A percentile compares a stretch with the other conserved stretches of the same genome.
Evolutionary conservation across 2,888 invertebrate species (phyloP).

Genomic region (Poecilobothrus nobilitatus): DNA sequence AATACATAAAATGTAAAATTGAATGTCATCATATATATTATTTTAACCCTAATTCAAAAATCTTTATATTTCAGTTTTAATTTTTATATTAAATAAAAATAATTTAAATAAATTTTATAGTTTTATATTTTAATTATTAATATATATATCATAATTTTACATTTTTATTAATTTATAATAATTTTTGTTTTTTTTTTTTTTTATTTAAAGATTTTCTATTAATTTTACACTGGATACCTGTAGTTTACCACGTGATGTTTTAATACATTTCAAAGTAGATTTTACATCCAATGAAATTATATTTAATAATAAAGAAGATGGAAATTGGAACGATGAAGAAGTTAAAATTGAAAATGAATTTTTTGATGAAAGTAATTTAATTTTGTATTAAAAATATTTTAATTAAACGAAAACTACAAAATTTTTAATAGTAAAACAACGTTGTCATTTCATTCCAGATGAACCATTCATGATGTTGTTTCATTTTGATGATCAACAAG

Average conservation of each 20-base stretch:
- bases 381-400: background rate
- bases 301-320: background rate
- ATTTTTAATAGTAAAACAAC: slow-evolving; percentile 1
- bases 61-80: too few relatives aligned
- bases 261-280: slow-evolving; percentile 1
- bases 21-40: too few relatives aligned
- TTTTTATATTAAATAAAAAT: too few relatives aligned
- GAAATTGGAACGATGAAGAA: background rate
- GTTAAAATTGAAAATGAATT: background rate
- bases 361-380: background rate
- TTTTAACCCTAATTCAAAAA: too few relatives aligned
- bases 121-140: too few relatives aligned
- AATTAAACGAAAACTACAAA: background rate
- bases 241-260: slow-evolving; percentile 13
- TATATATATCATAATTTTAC: too few relatives aligned
- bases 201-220: slow-evolving; percentile 31
- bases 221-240: slow-evolving; percentile 19
- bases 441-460: slow-evolving; percentile 6
- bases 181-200: slow-evolving; percentile 18
- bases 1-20: too few relatives aligned
- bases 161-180: too few relatives aligned
- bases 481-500: slow-evolving; percentile 1
- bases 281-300: background rate
- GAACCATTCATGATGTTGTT: background rate
- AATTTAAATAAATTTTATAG: too few relatives aligned